Conservation (phyloP, 2,113 vertebrate genomes). For the Gasterosteus aculeatus region DNA sequence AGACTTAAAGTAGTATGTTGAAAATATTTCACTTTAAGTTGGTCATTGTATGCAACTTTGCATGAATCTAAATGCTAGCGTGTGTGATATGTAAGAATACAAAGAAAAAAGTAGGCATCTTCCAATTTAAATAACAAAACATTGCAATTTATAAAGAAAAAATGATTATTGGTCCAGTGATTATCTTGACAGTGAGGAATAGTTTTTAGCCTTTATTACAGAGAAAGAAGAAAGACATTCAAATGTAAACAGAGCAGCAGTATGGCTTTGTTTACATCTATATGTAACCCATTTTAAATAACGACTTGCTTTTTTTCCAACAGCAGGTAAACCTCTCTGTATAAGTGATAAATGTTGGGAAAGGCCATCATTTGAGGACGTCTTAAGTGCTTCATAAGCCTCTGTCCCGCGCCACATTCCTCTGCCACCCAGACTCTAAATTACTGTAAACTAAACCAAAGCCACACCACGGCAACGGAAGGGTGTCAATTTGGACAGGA, state of each 20-base stretch:
- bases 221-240: conserved; percentile 15
- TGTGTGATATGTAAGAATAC: neutral
- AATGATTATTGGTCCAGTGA: conserved; percentile 13
- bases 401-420: conserved; percentile 65
- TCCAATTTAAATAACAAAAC: conserved; percentile 4
- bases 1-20: conserved; percentile 15
- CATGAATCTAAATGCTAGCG: neutral
- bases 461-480: conserved; percentile 67
- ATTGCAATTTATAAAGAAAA: conserved; percentile 20
- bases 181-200: conserved; percentile 19
- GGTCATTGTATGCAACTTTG: conserved; percentile 15
- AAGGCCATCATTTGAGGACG: conserved; percentile 59
- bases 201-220: conserved; percentile 17
- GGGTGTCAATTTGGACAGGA: conserved; percentile 77
- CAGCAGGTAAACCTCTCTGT: conserved; percentile 48
- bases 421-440: conserved; percentile 77
- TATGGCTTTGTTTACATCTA: conserved; percentile 37
- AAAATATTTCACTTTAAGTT: conserved; percentile 24
- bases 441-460: conserved; percentile 74
- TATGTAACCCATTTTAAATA: conserved; percentile 50
- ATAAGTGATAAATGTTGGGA: conserved; percentile 42
- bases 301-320: conserved; percentile 28
- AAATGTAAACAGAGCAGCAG: conserved; percentile 8
- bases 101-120: neutral
- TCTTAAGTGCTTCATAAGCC: conserved; percentile 61